phyloP scores from a whole-genome alignment of 2,113 vertebrate genomes.

The Grammomys dolichurus region DNA sequence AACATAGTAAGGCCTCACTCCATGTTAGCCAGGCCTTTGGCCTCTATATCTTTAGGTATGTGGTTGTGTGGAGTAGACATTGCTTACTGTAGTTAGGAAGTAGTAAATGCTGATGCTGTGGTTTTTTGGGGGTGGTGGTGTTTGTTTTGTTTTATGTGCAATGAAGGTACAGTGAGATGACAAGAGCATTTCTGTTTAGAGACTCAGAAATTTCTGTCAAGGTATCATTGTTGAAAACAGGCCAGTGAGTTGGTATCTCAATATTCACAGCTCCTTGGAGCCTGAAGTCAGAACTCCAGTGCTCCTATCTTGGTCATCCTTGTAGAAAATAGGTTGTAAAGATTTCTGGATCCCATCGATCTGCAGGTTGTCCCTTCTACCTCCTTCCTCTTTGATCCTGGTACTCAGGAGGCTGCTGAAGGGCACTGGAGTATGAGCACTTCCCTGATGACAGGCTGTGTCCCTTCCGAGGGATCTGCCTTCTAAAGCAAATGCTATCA shows the following conservation, averaged over 20 bases:
- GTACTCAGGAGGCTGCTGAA: background rate
- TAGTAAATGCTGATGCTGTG: background rate
- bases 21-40: background rate
- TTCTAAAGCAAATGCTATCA: background rate
- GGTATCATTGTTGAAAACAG: background rate
- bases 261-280: background rate
- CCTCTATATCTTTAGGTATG: background rate
- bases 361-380: accelerated
- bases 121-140: too few relatives aligned
- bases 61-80: background rate
- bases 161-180: background rate
- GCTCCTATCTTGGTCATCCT: background rate
- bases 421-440: background rate
- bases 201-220: background rate
- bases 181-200: background rate
- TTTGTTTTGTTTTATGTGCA: background rate
- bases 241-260: too few relatives aligned
- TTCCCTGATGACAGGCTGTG: background rate
- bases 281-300: background rate
- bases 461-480: background rate
- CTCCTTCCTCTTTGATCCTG: background rate
- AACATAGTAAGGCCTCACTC: background rate
- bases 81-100: background rate
- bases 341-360: background rate
- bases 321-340: background rate